Conservation (phyloP, 2,797 vertebrate species). For the Okamejei kenojei region DNA sequence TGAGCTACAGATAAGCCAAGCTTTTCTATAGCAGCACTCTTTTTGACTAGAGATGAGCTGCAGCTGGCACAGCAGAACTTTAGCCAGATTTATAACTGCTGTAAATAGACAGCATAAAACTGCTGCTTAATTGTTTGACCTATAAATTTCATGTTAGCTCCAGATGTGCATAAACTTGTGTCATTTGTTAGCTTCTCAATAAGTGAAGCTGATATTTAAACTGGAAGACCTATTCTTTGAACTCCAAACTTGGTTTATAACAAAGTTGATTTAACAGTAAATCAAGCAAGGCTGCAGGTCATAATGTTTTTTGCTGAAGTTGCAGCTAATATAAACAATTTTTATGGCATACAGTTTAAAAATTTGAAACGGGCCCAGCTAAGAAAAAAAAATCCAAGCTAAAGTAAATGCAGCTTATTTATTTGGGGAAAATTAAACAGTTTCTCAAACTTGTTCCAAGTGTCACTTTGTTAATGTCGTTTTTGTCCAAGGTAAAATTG, state of each 20-base stretch:
- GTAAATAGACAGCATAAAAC: constrained; percentile 31
- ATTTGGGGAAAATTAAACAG: constrained; percentile 12
- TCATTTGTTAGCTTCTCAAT: constrained; percentile 34
- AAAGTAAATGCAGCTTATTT: constrained; percentile 5
- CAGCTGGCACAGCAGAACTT: constrained; percentile 14
- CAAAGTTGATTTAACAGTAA: constrained; percentile 31
- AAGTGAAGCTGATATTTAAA: constrained; percentile 35
- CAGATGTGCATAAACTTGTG: constrained; percentile 38
- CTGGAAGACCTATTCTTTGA: constrained; percentile 36
- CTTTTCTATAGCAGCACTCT: constrained; percentile 49
- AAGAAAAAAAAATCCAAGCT: constrained; percentile 24
- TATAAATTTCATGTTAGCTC: constrained; percentile 29
- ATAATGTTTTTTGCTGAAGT: constrained; percentile 32
- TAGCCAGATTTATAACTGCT: constrained; percentile 37
- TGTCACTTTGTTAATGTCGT: constrained; percentile 1
- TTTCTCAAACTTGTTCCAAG: neutral
- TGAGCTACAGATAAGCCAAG: constrained; percentile 40
- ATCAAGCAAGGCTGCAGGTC: constrained; percentile 32
- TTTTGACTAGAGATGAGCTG: constrained; percentile 38
- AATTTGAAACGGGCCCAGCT: neutral
- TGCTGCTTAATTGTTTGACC: constrained; percentile 32
- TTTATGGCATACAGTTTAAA: constrained; percentile 35
- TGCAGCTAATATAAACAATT: constrained; percentile 36
- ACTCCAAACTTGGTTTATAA: constrained; percentile 37
- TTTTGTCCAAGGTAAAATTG: neutral